phyloP scores from a whole-genome alignment of 2,888 invertebrate species.

The Lymantria monacha region DNA sequence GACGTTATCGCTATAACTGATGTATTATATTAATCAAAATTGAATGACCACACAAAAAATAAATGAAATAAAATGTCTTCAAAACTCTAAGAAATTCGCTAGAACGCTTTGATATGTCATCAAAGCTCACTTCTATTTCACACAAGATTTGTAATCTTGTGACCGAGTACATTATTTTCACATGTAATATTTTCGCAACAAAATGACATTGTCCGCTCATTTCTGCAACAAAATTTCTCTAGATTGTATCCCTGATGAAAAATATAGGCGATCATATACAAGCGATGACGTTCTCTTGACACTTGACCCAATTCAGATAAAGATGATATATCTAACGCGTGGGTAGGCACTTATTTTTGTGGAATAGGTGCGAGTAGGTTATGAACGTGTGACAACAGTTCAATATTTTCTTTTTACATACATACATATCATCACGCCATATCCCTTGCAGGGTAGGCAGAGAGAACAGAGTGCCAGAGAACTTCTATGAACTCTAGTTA shows the following conservation, averaged over 20 bases:
- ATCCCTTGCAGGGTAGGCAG: no score
- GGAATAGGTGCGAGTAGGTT: slow-evolving; percentile 2
- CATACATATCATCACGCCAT: no score
- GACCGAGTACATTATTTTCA: not conserved
- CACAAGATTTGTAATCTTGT: not conserved
- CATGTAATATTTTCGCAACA: not conserved
- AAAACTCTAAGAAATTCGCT: no score
- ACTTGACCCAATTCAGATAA: slow-evolving; percentile 28
- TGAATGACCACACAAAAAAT: no score
- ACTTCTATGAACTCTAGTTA: no score
- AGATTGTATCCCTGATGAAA: slow-evolving; percentile 11
- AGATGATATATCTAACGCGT: slow-evolving; percentile 19
- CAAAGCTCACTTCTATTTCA: not conserved
- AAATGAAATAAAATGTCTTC: no score
- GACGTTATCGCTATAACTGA: no score
- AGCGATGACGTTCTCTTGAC: slow-evolving; percentile 11
- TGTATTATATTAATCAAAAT: no score
- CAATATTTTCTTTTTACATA: no score
- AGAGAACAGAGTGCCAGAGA: no score
- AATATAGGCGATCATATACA: slow-evolving; percentile 22
- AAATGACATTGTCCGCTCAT: not conserved
- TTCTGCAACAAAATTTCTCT: slow-evolving; percentile 3
- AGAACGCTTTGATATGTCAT: no score
- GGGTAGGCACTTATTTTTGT: slow-evolving; percentile 18
- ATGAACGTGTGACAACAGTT: no score